Evolutionary conservation across 2,113 vertebrate species (phyloP).

Genomic region (Plestiodon gilberti): DNA sequence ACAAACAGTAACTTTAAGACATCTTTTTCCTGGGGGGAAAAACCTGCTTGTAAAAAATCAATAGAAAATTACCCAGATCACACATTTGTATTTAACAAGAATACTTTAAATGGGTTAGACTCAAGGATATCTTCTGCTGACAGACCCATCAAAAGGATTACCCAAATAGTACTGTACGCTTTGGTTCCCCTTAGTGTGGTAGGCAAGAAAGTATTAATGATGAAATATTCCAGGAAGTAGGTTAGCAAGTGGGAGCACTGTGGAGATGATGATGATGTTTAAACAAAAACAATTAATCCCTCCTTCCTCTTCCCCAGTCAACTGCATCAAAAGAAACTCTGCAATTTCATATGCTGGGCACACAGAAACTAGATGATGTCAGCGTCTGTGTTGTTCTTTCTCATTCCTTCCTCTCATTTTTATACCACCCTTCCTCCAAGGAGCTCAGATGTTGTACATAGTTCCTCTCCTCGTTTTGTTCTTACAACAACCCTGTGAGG

Average conservation of each 20-base stretch:
- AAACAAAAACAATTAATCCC: background rate
- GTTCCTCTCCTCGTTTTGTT: no score
- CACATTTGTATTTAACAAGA: background rate
- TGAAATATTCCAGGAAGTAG: background rate
- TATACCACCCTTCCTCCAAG: background rate
- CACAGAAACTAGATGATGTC: background rate
- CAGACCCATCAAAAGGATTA: constrained; percentile 9
- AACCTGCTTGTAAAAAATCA: constrained; percentile 11
- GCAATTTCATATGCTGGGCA: background rate
- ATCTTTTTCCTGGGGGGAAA: constrained; percentile 12
- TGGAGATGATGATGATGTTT: background rate
- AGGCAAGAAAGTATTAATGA: constrained; percentile 14
- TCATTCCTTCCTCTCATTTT: background rate
- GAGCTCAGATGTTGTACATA: no score
- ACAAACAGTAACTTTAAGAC: constrained; percentile 9
- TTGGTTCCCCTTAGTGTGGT: background rate
- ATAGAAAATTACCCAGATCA: constrained; percentile 5
- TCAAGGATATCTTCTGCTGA: background rate
- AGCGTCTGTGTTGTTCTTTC: background rate
- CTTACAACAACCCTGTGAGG: no score
- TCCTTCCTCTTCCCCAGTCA: background rate
- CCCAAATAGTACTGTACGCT: background rate
- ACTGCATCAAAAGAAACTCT: background rate
- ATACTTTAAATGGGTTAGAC: constrained; percentile 22
- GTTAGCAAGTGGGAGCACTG: background rate